Base-by-base conservation (phyloP, 2,888 invertebrate species). In the Drosophila subquinaria region DNA sequence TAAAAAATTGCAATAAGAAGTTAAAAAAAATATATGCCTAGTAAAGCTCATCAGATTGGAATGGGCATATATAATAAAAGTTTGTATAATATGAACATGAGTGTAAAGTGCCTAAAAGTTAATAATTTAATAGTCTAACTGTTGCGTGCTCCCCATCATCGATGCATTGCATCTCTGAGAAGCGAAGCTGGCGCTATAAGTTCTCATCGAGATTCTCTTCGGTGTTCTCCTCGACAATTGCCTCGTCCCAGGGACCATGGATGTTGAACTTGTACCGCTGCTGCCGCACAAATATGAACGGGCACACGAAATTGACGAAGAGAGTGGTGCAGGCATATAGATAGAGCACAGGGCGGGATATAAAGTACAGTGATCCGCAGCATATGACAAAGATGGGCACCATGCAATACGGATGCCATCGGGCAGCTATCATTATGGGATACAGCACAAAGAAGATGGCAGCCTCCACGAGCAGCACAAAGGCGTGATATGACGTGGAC, bases 201-300 rank as follows among this genome's bases (percentile, higher is more conserved):
- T 91, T 91, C 20, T 83, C 82, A 45, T 90, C 86, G 33, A 90
- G 81, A 69, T 81, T 89, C 36, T 76, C 79, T 40, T 90, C 90
- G 23, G 81, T 89, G 72, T 91, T 83, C 93, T 95, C 95, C 88
- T 94, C 95, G 74, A 96, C 95, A 82, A 97, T 93, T 11, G 99
- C 99, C 91, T 99, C 99, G 92, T 99, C 99, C 99, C 99, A 99
- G 0, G 99, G 99, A 0, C 99, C 99, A 92, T 98, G 96, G 73
- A 98, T 98, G 92, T 98, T 99, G 88, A 96, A 96, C 90, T 97
- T 98, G 91, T 96, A 95, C 40, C 94, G 95, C 90, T 97, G 97
- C 94, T 96, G 96, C 59, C 93, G 93, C 0, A 96, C 95, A 93
- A 97, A 98, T 91, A 95, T 94, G 3, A 94, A 90, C 0, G 97